These are phyloP conservation scores for Ciconia nigra DNA, from an alignment of 2,797 vertebrate species.

Conservation along the genomic window DNA sequence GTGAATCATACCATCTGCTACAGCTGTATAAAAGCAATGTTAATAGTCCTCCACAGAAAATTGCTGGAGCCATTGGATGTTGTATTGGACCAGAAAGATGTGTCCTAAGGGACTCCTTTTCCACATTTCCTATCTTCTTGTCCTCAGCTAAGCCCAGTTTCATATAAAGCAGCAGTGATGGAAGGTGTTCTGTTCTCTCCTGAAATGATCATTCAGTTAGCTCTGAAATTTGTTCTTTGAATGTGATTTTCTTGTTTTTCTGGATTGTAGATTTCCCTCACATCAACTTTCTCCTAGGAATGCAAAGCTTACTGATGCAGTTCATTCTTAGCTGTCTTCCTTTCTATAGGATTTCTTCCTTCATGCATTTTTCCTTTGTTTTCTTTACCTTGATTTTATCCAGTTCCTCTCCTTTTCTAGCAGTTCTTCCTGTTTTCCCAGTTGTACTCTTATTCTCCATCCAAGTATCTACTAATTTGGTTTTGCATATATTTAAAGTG, in stretches of 20 bases:
- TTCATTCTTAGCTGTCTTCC: neutral
- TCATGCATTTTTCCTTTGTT: neutral
- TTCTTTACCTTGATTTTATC: neutral
- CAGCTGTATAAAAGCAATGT: conserved; percentile 46
- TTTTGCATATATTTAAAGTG: neutral
- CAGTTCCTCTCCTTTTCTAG: neutral
- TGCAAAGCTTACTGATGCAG: neutral
- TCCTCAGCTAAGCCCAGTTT: neutral
- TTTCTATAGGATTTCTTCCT: neutral
- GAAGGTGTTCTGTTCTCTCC: neutral
- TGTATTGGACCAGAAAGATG: conserved; percentile 15
- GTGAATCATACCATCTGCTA: conserved; percentile 64
- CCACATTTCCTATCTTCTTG: neutral
- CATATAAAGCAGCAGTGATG: neutral
- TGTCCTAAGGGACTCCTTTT: conserved; percentile 20
- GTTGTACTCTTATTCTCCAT: neutral
- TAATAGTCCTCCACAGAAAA: conserved; percentile 46
- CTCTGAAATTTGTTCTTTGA: conserved; percentile 7
- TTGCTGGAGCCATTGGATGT: neutral
- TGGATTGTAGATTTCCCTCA: neutral
- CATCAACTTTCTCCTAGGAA: neutral
- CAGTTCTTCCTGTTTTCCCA: neutral
- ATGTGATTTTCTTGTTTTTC: neutral
- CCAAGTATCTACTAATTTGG: neutral
- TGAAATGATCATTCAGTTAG: neutral